Base-by-base conservation (phyloP, 1,140 invertebrate genomes). In the Habropoda laboriosa region DNA sequence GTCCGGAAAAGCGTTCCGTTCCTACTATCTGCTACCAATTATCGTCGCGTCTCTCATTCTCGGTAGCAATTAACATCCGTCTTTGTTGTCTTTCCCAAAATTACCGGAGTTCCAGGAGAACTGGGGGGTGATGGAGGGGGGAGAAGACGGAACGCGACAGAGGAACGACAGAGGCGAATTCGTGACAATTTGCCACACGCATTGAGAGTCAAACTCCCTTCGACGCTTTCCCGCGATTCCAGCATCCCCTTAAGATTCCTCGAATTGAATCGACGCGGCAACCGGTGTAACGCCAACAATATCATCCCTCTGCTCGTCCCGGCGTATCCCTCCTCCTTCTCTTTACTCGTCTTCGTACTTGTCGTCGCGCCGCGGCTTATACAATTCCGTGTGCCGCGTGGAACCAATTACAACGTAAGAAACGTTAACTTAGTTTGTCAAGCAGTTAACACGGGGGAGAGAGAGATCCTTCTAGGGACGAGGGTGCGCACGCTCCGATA, bases 391-490 rank as follows among this genome's bases (percentile, higher is more conserved):
- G 81, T 81, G 68, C 86, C 68, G 80, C 42, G 83, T 79, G 80
- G 87, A 90, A 89, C 89, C 86, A 91, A 91, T 91, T 91, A 88
- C 87, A 86, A 89, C 79, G 88, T 90, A 91, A 90, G 89, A 91
- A 91, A 91, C 87, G 85, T 86, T 89, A 91, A 91, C 89, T 91
- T 86, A 90, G 90, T 90, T 91, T 90, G 86, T 78, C 82, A 82
- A 90, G 86, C 88, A 90, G 89, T 91, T 91, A 90, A 88, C 89
- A 81, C 66, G 82, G 70, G 82, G n/a, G n/a, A n/a, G n/a, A n/a
- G 75, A 70, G 58, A 67, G 57, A 35, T 71, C 72, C 49, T 80
- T 45, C 49, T 53, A 66, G 53, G 47, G 64, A 38, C 61, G 57
- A 76, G 66, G 53, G 76, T 72, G 82, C 83, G 73, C 71, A 68